These are phyloP conservation scores for Synanthedon myopaeformis DNA, from an alignment of 2,888 invertebrate species.

Conservation along the genomic window DNA sequence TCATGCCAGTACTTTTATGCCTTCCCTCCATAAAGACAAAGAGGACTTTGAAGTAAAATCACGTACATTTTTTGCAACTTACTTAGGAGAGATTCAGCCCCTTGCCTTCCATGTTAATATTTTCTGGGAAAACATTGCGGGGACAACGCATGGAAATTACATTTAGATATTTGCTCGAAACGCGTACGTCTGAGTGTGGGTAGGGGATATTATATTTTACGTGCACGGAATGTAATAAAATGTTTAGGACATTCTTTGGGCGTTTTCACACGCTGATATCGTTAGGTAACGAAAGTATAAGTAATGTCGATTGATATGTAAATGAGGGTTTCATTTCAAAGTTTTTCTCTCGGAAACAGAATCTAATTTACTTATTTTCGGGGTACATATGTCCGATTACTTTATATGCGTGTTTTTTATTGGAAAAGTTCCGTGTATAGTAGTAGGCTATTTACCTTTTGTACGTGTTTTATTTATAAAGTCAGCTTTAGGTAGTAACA, in stretches of 20 bases:
- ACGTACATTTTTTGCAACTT: constrained; percentile 72
- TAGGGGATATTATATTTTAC: constrained; percentile 68
- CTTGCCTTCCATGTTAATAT: constrained; percentile 69
- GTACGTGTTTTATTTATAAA: not conserved
- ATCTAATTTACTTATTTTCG: constrained; percentile 25
- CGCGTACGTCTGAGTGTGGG: constrained; percentile 62
- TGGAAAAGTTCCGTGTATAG: not conserved
- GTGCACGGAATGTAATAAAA: constrained; percentile 68
- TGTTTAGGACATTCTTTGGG: constrained; percentile 28
- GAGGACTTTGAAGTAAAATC: constrained; percentile 71
- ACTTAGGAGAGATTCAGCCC: constrained; percentile 70
- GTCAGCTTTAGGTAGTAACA: not conserved
- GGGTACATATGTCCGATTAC: not conserved
- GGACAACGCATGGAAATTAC: constrained; percentile 71
- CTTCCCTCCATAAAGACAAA: constrained; percentile 69
- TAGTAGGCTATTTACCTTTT: not conserved
- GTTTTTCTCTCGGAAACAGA: constrained; percentile 26
- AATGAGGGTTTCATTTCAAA: constrained; percentile 51
- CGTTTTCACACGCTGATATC: not conserved
- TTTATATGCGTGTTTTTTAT: not conserved
- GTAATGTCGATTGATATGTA: constrained; percentile 61
- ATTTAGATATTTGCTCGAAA: constrained; percentile 68
- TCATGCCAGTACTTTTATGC: constrained; percentile 65
- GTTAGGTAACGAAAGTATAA: constrained; percentile 28
- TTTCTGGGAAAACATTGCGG: constrained; percentile 70